Conservation (phyloP, 37 sponge, comb jelly and placozoan species). For the Crambe crambe region DNA sequence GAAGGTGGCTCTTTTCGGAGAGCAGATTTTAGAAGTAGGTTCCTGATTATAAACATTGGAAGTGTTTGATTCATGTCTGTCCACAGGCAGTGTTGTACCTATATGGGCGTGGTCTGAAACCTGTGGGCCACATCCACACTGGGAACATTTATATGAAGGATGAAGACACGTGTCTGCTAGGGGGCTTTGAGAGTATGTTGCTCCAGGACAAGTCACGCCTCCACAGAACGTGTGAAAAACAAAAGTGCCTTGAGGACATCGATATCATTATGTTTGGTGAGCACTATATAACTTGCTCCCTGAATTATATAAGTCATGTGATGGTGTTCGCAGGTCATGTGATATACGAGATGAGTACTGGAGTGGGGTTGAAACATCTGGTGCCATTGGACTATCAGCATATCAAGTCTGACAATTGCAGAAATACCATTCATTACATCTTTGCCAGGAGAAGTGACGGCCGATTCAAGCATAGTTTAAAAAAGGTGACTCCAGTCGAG, state of each 20-base stretch:
- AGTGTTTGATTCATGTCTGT: not conserved
- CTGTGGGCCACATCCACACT: slow-evolving; percentile 53
- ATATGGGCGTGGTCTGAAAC: slow-evolving; percentile 37
- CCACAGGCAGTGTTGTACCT: slow-evolving; percentile 44
- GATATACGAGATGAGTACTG: not conserved
- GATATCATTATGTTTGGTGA: slow-evolving; percentile 61
- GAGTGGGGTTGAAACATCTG: not conserved
- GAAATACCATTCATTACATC: not conserved
- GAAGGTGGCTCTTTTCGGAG: not conserved
- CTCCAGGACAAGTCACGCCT: slow-evolving; percentile 51
- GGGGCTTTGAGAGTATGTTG: slow-evolving; percentile 53
- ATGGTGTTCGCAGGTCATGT: not conserved
- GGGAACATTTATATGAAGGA: slow-evolving; percentile 58
- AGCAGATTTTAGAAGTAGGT: not conserved
- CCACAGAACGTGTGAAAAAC: slow-evolving; percentile 2
- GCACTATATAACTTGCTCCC: not conserved
- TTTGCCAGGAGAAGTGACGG: too few relatives aligned
- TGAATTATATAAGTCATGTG: not conserved
- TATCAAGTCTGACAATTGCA: not conserved
- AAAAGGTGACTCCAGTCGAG: too few relatives aligned
- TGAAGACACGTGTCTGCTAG: slow-evolving; percentile 20
- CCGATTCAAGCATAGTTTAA: too few relatives aligned
- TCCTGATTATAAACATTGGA: not conserved
- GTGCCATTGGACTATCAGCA: not conserved
- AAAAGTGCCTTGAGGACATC: not conserved